phyloP scores from a whole-genome alignment of 2,113 vertebrate species.

The Pachycephala philippinensis region DNA sequence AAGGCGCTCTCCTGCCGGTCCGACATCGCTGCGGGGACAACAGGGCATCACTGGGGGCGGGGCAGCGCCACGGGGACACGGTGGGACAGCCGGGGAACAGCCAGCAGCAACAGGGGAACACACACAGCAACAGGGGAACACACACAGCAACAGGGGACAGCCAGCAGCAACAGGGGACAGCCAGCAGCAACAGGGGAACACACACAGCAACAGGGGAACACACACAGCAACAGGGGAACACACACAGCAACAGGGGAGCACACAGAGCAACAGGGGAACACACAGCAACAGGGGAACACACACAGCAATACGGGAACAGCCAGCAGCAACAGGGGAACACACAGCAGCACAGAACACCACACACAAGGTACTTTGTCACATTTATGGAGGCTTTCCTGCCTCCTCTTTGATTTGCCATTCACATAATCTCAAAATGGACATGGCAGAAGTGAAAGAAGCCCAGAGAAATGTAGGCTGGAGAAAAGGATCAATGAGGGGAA shows the following conservation, averaged over 20 bases:
- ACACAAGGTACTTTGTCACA: background rate
- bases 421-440: background rate
- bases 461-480: background rate
- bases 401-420: background rate
- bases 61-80: background rate
- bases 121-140: background rate
- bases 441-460: background rate
- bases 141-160: too few species aligned
- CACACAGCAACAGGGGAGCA: background rate
- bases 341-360: background rate
- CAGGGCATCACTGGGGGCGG: background rate
- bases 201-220: background rate
- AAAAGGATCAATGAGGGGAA: background rate
- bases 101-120: background rate
- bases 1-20: conserved; percentile 96
- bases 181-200: background rate
- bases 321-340: background rate
- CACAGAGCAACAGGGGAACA: background rate
- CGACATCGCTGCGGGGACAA: conserved; percentile 81
- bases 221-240: too few species aligned
- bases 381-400: background rate
- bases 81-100: background rate
- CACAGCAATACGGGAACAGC: too few species aligned
- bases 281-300: background rate
- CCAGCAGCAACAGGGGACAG: background rate